phyloP scores from a whole-genome alignment of 1,140 invertebrate genomes.

The Dreissena rostriformis region DNA sequence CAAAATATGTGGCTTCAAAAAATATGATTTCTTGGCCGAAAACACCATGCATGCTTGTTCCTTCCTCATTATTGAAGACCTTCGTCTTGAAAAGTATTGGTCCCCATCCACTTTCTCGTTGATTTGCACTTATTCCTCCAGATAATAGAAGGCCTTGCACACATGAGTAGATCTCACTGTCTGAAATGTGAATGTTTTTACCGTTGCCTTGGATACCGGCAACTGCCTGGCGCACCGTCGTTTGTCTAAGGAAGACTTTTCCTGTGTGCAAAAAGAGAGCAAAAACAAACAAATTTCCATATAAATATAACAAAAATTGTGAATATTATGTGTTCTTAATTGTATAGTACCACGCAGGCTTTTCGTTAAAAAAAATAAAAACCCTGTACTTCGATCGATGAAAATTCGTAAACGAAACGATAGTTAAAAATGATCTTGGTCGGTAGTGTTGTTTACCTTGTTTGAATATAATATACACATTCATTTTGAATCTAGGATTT shows the following conservation, averaged over 20 bases:
- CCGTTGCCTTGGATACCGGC: slow-evolving; percentile 18
- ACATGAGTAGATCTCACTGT: slow-evolving; percentile 24
- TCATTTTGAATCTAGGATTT: background rate
- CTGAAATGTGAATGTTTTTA: background rate
- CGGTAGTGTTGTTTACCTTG: background rate
- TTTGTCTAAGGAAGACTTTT: background rate
- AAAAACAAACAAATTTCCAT: background rate
- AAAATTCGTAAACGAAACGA: no score
- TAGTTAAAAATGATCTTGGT: no score
- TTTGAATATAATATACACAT: background rate
- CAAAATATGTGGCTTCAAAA: background rate
- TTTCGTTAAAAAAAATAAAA: no score
- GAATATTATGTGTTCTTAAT: background rate
- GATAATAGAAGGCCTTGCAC: background rate
- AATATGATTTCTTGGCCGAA: background rate
- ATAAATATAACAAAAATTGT: background rate
- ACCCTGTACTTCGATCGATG: no score
- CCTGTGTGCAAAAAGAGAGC: background rate
- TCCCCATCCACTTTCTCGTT: background rate
- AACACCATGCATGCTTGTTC: background rate
- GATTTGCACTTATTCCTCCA: background rate
- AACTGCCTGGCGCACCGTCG: background rate
- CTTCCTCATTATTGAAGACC: background rate
- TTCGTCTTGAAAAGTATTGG: background rate
- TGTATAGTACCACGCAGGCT: background rate